Percentiles rank a stretch among this genome's conserved stretches.
Evolutionary conservation across 2,797 vertebrate genomes (phyloP).

Genomic region (Oceanodroma leucorhoa): DNA sequence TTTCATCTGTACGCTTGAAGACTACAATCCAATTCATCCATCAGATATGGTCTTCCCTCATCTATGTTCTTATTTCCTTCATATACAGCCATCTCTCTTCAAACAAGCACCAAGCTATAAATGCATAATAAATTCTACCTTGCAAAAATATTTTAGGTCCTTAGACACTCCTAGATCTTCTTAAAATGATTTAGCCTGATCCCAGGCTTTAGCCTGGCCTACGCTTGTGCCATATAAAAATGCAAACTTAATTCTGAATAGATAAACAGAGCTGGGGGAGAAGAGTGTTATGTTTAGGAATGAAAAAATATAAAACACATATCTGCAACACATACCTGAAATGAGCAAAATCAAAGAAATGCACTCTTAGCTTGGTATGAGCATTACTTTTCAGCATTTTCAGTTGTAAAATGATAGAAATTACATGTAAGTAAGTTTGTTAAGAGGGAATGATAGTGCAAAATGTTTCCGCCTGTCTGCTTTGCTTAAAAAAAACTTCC

Average conservation of each 20-base stretch:
- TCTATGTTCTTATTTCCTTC: background rate
- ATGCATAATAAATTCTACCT: background rate
- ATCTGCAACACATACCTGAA: background rate
- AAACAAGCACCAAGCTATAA: background rate
- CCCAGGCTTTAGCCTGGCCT: background rate
- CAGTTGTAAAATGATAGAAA: background rate
- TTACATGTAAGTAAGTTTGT: background rate
- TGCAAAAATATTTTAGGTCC: background rate
- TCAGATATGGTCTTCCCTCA: background rate
- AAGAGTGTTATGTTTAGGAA: background rate
- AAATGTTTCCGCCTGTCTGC: background rate
- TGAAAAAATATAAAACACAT: background rate
- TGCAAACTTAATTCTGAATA: background rate
- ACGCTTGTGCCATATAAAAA: background rate
- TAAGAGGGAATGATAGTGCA: background rate
- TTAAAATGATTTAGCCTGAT: background rate
- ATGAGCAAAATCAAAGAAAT: background rate
- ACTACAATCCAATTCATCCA: background rate
- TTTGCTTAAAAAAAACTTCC: background rate
- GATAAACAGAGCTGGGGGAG: background rate
- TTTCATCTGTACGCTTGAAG: background rate
- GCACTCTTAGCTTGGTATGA: background rate
- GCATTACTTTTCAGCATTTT: background rate
- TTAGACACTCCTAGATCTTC: background rate
- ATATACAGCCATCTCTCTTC: background rate